Base-by-base conservation (phyloP, 2,113 vertebrate species). In the Eretmochelys imbricata region DNA sequence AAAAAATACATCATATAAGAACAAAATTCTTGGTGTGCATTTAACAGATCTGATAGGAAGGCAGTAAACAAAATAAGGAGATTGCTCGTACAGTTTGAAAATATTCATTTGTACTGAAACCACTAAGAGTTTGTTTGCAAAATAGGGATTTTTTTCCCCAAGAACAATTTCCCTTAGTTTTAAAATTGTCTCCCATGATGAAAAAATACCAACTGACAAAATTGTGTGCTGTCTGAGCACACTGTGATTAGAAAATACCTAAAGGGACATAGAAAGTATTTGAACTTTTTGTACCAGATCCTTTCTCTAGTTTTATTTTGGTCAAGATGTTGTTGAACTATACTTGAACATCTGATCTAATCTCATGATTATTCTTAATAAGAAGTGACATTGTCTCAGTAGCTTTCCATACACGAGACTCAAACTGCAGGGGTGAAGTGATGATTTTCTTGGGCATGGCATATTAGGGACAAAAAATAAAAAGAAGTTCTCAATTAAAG, bases 221-320 rank as follows among this genome's bases (percentile, higher is more conserved):
- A 91, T 75, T 27, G 1, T 62, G 82, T 53, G 55, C 51, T 38
- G 3, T 65, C 51, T 57, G 35, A 86, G 14, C 24, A 79, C 3
- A 49, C 5, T 13, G 29, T 46, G 53, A 49, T 27, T 11, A 65
- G 85, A 94, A 91, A 89, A n/a, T 13, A 2, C 72, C 46, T 51
- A 16, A 13, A 72, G 38, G 0, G 2, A 62, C 19, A 62, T 24
- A 78, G 8, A 12, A 8, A 8, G 1, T 5, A 78, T 85, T 29
- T 81, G 27, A 81, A 16, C 42, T 14, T 49, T 94, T 91, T 72
- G 51, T 79, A 78, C 10, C 5, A 89, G 10, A 25, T 91, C 27
- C n/a, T 57, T 88, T 89, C 19, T 83, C 42, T 75, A 46, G 29
- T 87, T 92, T 6, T 87, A 42, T 88, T 95, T 92, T 90, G 12